Evolutionary conservation across 2,797 vertebrate genomes (phyloP).

Genomic region (Urocyon cinereoargenteus): DNA sequence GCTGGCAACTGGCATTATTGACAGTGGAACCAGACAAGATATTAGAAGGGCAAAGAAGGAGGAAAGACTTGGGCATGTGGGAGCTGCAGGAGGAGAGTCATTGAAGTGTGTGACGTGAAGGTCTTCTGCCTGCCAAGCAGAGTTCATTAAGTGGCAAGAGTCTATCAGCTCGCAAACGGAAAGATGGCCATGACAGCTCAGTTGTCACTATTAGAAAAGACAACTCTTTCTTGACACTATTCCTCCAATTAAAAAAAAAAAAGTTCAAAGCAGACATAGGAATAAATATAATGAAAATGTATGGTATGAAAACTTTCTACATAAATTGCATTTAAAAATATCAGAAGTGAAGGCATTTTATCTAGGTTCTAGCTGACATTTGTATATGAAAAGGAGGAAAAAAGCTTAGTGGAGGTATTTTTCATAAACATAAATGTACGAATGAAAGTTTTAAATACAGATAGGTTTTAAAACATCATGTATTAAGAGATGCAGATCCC

Average conservation of each 20-base stretch:
- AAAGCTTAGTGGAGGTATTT: background rate
- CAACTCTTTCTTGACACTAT: background rate
- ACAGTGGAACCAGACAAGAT: constrained; percentile 22
- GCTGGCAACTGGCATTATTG: background rate
- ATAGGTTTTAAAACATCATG: background rate
- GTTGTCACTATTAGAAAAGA: background rate
- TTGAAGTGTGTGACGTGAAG: constrained; percentile 46
- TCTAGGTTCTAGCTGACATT: background rate
- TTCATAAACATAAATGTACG: background rate
- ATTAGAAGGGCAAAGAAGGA: background rate
- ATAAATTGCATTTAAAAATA: constrained; percentile 13
- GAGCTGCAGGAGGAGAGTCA: constrained; percentile 9
- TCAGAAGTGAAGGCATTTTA: constrained; percentile 16
- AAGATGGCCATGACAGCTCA: background rate
- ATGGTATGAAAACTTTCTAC: background rate
- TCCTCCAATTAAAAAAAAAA: background rate
- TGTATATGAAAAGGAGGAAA: background rate
- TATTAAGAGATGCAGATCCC: background rate
- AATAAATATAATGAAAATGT: constrained; percentile 30
- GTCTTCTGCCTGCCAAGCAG: constrained; percentile 20
- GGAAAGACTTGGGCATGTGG: background rate
- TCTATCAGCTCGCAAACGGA: background rate
- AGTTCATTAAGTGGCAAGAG: constrained; percentile 46
- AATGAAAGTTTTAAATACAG: background rate
- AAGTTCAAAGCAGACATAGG: background rate